Conservation (phyloP, 2,888 invertebrate species). For the Patella ulyssiponensis region DNA sequence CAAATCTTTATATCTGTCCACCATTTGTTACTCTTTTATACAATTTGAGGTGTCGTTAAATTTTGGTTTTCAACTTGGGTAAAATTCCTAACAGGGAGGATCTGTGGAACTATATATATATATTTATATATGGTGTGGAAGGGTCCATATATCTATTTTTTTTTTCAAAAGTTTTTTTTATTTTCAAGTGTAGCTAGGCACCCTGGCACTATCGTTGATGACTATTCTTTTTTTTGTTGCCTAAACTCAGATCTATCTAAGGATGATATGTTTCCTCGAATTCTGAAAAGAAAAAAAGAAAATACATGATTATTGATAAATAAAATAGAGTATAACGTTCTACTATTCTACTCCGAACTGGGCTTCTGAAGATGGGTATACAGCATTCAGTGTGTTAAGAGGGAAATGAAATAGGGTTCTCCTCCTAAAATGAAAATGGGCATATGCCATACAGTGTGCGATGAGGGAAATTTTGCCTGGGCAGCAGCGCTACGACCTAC, state of each 20-base stretch:
- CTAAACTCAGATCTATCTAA: slow-evolving; percentile 3
- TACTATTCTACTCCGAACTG: no score
- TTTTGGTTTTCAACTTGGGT: background rate
- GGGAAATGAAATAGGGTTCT: no score
- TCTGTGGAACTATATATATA: background rate
- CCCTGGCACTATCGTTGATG: slow-evolving; percentile 11
- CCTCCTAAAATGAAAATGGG: no score
- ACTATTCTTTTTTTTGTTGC: background rate
- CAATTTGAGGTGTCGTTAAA: background rate
- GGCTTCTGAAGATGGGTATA: no score
- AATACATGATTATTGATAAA: no score
- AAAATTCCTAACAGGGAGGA: background rate
- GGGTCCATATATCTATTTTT: background rate
- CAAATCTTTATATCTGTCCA: background rate
- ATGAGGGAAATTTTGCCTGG: no score
- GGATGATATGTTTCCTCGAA: slow-evolving; percentile 9
- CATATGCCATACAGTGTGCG: no score
- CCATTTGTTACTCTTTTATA: background rate
- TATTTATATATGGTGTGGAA: background rate
- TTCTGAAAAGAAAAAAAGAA: background rate
- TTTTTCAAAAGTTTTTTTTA: background rate
- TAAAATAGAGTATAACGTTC: no score
- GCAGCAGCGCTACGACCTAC: no score
- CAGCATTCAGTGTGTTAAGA: no score
- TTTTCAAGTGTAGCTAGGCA: background rate